Evolutionary conservation across 2,797 vertebrate species (phyloP), one percentile per base, ranked within the genome.

Genomic region (Echeneis naucrates): DNA sequence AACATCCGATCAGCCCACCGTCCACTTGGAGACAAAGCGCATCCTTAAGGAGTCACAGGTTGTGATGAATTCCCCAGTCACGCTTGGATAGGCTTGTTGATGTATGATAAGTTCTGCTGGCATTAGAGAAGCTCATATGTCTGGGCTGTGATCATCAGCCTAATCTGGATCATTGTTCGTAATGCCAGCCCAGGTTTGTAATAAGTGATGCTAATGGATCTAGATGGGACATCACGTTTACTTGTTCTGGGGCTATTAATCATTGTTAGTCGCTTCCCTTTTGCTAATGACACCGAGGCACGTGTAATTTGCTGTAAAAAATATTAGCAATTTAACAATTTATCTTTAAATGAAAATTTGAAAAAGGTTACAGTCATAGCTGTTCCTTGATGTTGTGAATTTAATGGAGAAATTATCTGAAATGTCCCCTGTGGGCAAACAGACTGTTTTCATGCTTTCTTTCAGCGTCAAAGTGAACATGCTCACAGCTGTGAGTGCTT

Each of bases 151-250:
- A 93, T 92, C 85, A 90, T 92, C 74, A 87, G 84, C 84, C 88
- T 93, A 87, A 92, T 94, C 88, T 87, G 83, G 87, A 89, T 91
- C 91, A 87, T 90, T 89, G 83, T 89, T 87, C 86, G 80, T 84
- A 83, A 88, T 86, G 88, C 84, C 89, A 89, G 81, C 75, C 79
- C 82, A 83, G 81, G 72, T 91, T 88, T 88, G 81, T 56, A 74
- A 65, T 92, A 88, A 93, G 90, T 82, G 84, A 91, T 82, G 85
- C 80, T 90, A 92, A 92, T 91, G 75, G 83, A 21, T 87, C 50
- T 74, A 76, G 92, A 92, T 85, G 77, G 88, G 75, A 77, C 86
- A 76, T 91, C 87, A 80, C 78, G 67, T 88, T 91, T 77, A 75
- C 82, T 82, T 68, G 58, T 88, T 86, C 73, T 23, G 68, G 78